Evolutionary conservation across 2,888 invertebrate species (phyloP), one percentile per base, ranked within the genome.

Genomic region (Chalcis sispes): DNA sequence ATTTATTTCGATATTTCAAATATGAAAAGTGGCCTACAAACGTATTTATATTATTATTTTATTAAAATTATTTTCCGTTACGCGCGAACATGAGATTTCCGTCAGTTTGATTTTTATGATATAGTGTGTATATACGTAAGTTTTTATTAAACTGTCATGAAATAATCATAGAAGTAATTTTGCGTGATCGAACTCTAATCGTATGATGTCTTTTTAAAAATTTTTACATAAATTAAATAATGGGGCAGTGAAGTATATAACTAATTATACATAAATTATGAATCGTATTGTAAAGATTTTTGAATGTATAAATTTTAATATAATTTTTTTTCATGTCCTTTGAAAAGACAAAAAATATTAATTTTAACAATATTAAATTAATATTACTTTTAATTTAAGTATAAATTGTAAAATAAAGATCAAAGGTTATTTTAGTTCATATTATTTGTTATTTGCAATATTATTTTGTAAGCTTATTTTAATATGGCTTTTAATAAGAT

Each of bases 61-160:
- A 61, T 40, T 48, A 62, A 48, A 25, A 58, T 56, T 62, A 70
- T 18, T 75, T 29, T 42, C 61, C 25, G 50, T 67, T 67, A 36
- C 18, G 46, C 52, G 66, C 48, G 66, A 58, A 69, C 48, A 58
- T 71, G 67, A 75, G 54, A 77, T 69, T 71, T 75, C 52, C 73
- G 76, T 77, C 77, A 76, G 40, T 56, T 76, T 36, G 42, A 61
- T 77, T 76, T 74, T 69, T 74, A 59, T 71, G 59, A 64, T 27
- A 64, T 54, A 72, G 42, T 27, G 36, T 79, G 75, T 77, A 75
- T 5, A 76, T 79, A 79, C 25, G 46, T 73, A 61, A 72, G 42
- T 69, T 72, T 76, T 72, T 52, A 75, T 65, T 71, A 66, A 40
- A 70, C 52, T 13, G 20, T 59, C 46, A 36, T 61, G 20, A 1